Evolutionary conservation across 2,113 vertebrate species (phyloP), one percentile per base, ranked within the genome.

Genomic region (Regulus satrapa): DNA sequence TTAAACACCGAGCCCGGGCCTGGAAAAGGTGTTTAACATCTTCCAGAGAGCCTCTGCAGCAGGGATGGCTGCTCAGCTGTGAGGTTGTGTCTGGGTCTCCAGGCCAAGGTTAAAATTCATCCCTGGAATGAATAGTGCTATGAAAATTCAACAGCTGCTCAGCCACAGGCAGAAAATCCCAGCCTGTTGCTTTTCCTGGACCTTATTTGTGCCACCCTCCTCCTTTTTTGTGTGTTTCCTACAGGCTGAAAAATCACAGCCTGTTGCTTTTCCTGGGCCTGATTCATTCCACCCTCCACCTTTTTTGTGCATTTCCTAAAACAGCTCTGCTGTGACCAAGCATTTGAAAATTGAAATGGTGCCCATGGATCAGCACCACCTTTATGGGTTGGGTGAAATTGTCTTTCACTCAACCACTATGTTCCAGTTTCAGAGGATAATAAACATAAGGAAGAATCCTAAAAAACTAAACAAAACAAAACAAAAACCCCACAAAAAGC

Each of bases 41-140:
- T 62, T 28, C 51, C 58, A 52, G 52, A 52, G 23, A 61, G 83
- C 66, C 66, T 28, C 45, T 36, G 32, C 19, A 9, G n/a, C 62
- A 46, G 51, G 36, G 18, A 5, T 45, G 45, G 36, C 26, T 36
- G 61, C 66, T 86, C 61, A 12, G 17, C 1, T 2, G 36, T 0
- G 1, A 20, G 73, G 5, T 0, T 16, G 81, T 7, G 1, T 11
- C 45, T 25, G 1, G 3, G 3, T 29, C 79, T 63, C 38, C 18
- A 49, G 21, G 16, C 16, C 18, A 32, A 17, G 69, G 38, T 32
- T 77, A 45, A 54, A 81, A 40, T 14, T 13, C 43, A 1, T 34
- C 68, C 67, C 62, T 36, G 64, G 23, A 26, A 48, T 20, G 15
- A 29, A 38, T 0, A 8, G 18, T 3, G 7, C 46, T 46, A n/a